A percentile compares a stretch with the other conserved stretches of the same genome.
These are phyloP conservation scores for Tragelaphus oryx DNA, from an alignment of 2,797 vertebrate genomes.

Conservation along the genomic window DNA sequence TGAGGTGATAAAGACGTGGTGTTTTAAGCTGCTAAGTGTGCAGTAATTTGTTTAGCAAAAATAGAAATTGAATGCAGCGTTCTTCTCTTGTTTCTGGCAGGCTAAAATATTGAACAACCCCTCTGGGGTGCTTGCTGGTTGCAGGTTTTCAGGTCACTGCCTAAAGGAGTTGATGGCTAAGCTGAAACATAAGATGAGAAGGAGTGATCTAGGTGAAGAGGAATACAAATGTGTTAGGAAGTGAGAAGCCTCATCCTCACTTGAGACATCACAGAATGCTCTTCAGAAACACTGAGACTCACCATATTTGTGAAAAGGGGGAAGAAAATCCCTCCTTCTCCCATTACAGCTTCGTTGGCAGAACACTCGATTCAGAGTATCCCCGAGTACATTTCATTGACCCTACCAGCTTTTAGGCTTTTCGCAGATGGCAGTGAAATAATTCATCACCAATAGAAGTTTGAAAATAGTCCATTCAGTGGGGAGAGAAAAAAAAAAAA, in stretches of 20 bases:
- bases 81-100: not conserved
- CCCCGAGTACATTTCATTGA: not conserved
- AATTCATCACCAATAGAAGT: constrained; percentile 17
- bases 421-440: constrained; percentile 14
- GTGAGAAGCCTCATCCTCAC: not conserved
- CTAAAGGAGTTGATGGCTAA: not conserved
- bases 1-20: not conserved
- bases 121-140: not conserved
- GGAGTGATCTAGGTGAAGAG: not conserved
- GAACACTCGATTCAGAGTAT: not conserved
- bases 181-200: not conserved
- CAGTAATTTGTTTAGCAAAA: not conserved
- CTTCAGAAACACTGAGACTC: not conserved
- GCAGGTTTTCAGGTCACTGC: not conserved
- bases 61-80: not conserved
- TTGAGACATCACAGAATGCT: not conserved
- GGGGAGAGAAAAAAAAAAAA: not conserved
- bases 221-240: not conserved
- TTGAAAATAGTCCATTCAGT: constrained; percentile 45
- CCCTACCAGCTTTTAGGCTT: not conserved
- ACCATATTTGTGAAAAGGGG: not conserved
- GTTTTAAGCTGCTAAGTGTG: not conserved
- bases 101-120: not conserved
- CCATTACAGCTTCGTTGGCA: not conserved
- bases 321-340: not conserved